Evolutionary conservation across 2,797 vertebrate species (phyloP).

Genomic region (Hemitrygon akajei): DNA sequence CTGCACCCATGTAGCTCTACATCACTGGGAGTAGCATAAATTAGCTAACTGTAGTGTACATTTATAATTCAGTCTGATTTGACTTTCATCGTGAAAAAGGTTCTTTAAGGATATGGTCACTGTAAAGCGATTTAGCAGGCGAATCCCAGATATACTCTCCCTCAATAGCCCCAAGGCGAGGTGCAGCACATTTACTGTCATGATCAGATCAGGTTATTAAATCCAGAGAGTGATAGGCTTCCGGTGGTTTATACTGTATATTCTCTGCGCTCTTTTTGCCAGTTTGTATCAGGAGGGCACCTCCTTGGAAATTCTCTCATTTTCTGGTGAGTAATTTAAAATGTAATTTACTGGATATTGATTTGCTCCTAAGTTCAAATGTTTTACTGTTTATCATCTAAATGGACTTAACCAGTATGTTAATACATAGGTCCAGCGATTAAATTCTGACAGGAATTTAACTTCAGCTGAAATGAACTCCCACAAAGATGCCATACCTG

Average conservation of each 20-base stretch:
- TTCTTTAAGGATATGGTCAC: background rate
- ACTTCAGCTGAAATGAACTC: background rate
- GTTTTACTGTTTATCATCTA: background rate
- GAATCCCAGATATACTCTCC: background rate
- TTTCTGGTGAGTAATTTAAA: background rate
- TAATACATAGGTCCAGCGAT: background rate
- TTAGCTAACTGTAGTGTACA: background rate
- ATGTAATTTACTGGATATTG: background rate
- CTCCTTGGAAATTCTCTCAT: background rate
- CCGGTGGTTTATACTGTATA: too few species aligned
- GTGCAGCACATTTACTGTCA: background rate
- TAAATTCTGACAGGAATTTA: background rate
- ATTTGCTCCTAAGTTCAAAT: background rate
- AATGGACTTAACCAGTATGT: background rate
- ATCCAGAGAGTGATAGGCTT: background rate
- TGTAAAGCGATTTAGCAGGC: background rate
- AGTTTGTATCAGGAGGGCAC: background rate
- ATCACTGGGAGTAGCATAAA: background rate
- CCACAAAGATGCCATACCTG: background rate
- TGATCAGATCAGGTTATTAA: background rate
- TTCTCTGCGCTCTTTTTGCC: too few species aligned
- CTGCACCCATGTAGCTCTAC: too few species aligned
- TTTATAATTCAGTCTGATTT: background rate
- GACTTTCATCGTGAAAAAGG: background rate
- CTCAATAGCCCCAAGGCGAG: background rate